Conservation (phyloP, 2,888 invertebrate species). For the Lithophane ornitopus region DNA sequence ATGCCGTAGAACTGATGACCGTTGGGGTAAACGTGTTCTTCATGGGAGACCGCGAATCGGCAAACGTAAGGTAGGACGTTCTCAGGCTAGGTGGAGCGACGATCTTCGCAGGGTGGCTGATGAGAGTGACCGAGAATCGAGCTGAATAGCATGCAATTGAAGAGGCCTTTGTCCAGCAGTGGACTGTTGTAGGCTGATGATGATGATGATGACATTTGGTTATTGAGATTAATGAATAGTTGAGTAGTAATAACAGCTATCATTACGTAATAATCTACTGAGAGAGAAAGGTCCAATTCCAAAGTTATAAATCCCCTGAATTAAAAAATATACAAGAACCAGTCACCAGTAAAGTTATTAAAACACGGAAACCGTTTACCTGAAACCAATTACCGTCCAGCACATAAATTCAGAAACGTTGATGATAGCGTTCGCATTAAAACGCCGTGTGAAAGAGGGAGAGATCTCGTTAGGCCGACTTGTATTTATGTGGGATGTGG, state of each 20-base stretch:
- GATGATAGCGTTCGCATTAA: conserved; percentile 66
- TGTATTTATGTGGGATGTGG: conserved; percentile 85
- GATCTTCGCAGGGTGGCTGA: too few species aligned
- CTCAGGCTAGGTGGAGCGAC: too few species aligned
- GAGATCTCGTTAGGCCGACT: conserved; percentile 77
- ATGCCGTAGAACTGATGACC: too few species aligned
- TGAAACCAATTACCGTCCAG: conserved; percentile 65
- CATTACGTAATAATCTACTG: too few species aligned
- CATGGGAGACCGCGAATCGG: too few species aligned
- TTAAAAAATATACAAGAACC: conserved; percentile 2
- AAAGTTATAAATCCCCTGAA: background rate
- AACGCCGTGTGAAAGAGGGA: conserved; percentile 70
- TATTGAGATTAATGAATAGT: background rate
- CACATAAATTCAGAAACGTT: conserved; percentile 70
- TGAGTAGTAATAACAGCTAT: background rate
- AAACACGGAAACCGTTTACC: conserved; percentile 48
- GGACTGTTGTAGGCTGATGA: too few species aligned
- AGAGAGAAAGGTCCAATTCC: background rate
- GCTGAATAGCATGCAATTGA: too few species aligned
- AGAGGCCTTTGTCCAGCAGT: too few species aligned
- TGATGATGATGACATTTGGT: too few species aligned
- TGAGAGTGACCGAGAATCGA: too few species aligned
- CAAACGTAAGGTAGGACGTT: too few species aligned
- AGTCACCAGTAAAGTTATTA: conserved; percentile 41
- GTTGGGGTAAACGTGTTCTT: too few species aligned